Evolutionary conservation across 2,888 invertebrate genomes (phyloP).

Genomic region (Eurytoma adleriae): DNA sequence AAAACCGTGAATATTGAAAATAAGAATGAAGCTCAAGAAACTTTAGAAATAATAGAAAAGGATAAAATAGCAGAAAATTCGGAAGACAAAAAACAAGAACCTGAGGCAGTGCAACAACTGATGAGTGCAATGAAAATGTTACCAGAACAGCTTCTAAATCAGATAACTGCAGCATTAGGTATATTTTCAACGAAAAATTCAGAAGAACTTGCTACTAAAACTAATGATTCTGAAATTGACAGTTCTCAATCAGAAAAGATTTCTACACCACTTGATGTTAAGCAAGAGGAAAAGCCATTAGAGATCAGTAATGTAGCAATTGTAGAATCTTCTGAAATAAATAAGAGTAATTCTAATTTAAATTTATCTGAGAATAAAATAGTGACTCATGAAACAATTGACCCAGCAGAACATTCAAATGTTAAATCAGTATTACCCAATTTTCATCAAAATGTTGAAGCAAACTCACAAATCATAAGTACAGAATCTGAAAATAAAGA

Average conservation of each 20-base stretch:
- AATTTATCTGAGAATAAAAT: no score
- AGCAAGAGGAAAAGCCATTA: conserved; percentile 8
- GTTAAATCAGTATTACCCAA: no score
- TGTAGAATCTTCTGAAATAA: not conserved
- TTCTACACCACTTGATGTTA: conserved; percentile 3
- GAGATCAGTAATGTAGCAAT: not conserved
- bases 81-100: conserved; percentile 11
- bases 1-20: not conserved
- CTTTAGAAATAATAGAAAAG: not conserved
- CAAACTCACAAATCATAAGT: no score
- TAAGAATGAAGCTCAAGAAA: not conserved
- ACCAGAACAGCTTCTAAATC: conserved; percentile 69
- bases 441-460: no score
- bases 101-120: conserved; percentile 64
- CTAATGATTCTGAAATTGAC: not conserved
- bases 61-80: not conserved
- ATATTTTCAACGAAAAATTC: conserved; percentile 64
- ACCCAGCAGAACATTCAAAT: no score
- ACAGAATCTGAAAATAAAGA: no score
- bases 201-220: conserved; percentile 2
- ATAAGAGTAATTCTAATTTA: not conserved
- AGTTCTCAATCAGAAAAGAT: not conserved
- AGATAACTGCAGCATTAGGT: conserved; percentile 68
- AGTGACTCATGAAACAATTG: no score
- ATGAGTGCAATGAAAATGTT: conserved; percentile 69